Evolutionary conservation across 1,140 invertebrate species (phyloP).

Genomic region (Cherax quadricarinatus): DNA sequence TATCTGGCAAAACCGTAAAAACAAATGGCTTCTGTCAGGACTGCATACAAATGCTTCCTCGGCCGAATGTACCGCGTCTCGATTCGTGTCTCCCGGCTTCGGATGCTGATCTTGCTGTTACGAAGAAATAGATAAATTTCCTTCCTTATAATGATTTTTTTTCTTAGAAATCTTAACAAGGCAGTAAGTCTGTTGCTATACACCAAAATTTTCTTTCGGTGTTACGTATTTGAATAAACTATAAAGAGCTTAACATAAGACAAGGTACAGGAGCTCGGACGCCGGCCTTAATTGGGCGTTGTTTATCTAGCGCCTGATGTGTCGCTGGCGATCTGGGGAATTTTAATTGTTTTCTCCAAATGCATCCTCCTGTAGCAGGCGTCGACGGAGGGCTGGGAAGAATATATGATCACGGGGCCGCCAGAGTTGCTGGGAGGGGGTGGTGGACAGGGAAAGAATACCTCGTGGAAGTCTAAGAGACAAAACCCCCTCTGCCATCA

Average conservation of each 20-base stretch:
- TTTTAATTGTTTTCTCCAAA: conserved; percentile 70
- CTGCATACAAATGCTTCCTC: conserved; percentile 66
- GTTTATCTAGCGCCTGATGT: conserved; percentile 69
- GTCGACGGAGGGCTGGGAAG: conserved; percentile 24
- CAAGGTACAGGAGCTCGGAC: neutral
- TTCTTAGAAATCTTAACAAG: too few species aligned
- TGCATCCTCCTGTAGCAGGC: conserved; percentile 55
- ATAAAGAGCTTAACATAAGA: neutral
- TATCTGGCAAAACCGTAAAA: conserved; percentile 64
- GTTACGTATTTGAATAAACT: too few species aligned
- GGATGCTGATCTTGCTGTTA: neutral
- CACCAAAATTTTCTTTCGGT: too few species aligned
- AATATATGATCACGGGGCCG: conserved; percentile 6
- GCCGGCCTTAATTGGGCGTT: conserved; percentile 60
- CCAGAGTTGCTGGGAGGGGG: neutral
- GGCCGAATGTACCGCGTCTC: conserved; percentile 38
- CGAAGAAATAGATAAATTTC: neutral
- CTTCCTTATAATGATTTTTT: neutral
- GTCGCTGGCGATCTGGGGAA: conserved; percentile 65
- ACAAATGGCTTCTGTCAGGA: conserved; percentile 68
- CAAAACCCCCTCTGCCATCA: neutral
- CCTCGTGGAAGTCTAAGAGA: neutral
- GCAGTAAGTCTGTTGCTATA: too few species aligned
- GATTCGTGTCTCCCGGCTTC: conserved; percentile 38
- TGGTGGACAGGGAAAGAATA: neutral